phyloP scores from a whole-genome alignment of 2,888 invertebrate species.

The Lasioglossum calceatum region DNA sequence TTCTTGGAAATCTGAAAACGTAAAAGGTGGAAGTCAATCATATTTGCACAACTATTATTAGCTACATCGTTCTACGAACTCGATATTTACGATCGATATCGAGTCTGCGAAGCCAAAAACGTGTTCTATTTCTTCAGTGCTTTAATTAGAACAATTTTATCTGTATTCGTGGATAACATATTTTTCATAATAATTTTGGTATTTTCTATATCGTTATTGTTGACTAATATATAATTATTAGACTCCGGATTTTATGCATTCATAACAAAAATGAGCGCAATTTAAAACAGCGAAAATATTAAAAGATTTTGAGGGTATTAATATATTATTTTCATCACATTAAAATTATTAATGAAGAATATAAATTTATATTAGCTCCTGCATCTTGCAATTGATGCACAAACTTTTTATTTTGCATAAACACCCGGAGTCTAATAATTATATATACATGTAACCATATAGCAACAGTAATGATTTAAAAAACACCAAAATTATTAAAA shows the following conservation, averaged over 20 bases:
- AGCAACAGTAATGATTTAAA: background rate
- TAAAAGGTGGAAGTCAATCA: slow-evolving; percentile 2
- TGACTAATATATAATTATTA: background rate
- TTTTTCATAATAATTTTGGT: background rate
- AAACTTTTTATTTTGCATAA: no score
- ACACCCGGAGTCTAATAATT: no score
- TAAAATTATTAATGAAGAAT: no score
- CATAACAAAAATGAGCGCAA: no score
- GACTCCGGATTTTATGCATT: no score
- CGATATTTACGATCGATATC: background rate
- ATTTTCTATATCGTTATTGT: background rate
- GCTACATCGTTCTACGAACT: background rate
- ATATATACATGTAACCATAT: background rate
- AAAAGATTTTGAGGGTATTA: no score
- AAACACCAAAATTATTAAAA: background rate
- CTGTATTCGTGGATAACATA: background rate
- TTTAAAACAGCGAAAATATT: no score
- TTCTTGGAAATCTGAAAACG: slow-evolving; percentile 61
- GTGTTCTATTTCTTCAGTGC: no score
- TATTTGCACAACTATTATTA: background rate
- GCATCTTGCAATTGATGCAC: no score
- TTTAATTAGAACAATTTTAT: background rate
- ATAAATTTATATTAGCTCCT: no score
- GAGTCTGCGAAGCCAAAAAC: background rate
- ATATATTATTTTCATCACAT: no score